Evolutionary conservation across 1,140 invertebrate species (phyloP).

Genomic region (Hirudo medicinalis): DNA sequence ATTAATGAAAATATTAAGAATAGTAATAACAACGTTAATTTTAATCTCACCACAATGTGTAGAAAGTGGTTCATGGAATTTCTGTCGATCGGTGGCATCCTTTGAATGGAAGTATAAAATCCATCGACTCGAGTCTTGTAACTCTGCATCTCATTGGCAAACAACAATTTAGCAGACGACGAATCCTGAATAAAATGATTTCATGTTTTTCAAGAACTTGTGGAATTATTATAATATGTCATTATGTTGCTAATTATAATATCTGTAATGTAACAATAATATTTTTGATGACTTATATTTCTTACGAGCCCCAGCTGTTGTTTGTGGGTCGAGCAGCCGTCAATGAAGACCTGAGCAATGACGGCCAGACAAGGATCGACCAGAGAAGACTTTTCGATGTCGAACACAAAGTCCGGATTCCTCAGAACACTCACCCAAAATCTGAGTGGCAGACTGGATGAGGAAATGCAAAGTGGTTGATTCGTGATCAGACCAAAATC

Average conservation of each 20-base stretch:
- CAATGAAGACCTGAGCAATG: slow-evolving; percentile 99
- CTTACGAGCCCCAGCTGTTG: slow-evolving; percentile 86
- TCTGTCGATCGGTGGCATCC: slow-evolving; percentile 71
- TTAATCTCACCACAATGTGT: too few species aligned
- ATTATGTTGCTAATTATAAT: neutral
- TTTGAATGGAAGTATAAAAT: slow-evolving; percentile 47
- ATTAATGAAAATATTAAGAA: too few species aligned
- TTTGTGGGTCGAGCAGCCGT: slow-evolving; percentile 96
- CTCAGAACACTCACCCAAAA: slow-evolving; percentile 99
- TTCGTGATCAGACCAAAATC: neutral
- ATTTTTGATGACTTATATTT: neutral
- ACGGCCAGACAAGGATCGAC: slow-evolving; percentile 97
- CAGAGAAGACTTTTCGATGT: slow-evolving; percentile 96
- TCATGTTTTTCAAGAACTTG: neutral
- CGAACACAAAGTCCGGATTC: slow-evolving; percentile 99
- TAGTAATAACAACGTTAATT: too few species aligned
- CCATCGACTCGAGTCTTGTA: slow-evolving; percentile 30
- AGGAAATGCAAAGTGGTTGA: neutral
- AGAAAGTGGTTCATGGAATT: slow-evolving; percentile 32
- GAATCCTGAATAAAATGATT: slow-evolving; percentile 33
- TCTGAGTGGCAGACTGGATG: slow-evolving; percentile 51
- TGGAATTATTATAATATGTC: neutral
- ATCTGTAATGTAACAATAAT: neutral
- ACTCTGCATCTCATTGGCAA: slow-evolving; percentile 40
- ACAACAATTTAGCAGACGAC: slow-evolving; percentile 38